Conservation (phyloP, 2,888 invertebrate species). For the Rhamphomyia laevipes region DNA sequence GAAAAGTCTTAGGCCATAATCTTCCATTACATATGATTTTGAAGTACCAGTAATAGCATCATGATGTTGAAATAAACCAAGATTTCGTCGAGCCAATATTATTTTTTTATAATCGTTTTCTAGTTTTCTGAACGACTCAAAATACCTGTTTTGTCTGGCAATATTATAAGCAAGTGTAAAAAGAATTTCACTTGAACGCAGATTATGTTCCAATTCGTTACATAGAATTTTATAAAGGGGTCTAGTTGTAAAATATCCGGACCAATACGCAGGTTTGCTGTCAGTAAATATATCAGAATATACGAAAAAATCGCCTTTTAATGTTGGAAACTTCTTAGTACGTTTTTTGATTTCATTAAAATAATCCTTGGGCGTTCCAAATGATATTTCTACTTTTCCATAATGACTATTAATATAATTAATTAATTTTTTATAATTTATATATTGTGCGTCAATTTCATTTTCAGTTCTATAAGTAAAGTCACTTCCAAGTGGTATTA, state of each 20-base stretch:
- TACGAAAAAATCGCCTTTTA: slow-evolving; percentile 92
- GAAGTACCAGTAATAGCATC: slow-evolving; percentile 97
- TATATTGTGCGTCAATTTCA: slow-evolving; percentile 92
- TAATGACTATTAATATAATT: slow-evolving; percentile 72
- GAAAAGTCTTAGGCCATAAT: slow-evolving; percentile 79
- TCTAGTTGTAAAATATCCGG: slow-evolving; percentile 87
- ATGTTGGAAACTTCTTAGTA: slow-evolving; percentile 54
- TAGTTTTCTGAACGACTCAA: slow-evolving; percentile 53
- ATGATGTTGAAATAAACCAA: slow-evolving; percentile 93
- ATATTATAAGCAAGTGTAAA: slow-evolving; percentile 71
- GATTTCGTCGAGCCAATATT: slow-evolving; percentile 65
- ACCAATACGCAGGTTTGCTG: slow-evolving; percentile 92
- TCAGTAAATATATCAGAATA: slow-evolving; percentile 91
- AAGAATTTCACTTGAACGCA: slow-evolving; percentile 72
- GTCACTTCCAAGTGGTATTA: slow-evolving; percentile 93
- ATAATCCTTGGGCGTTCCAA: slow-evolving; percentile 87
- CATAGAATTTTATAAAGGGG: slow-evolving; percentile 79
- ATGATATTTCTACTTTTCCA: slow-evolving; percentile 61
- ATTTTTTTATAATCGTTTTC: slow-evolving; percentile 75
- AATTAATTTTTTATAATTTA: slow-evolving; percentile 80
- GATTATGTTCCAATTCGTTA: slow-evolving; percentile 68
- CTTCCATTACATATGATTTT: slow-evolving; percentile 82
- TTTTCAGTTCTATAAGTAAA: slow-evolving; percentile 81
- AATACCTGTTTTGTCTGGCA: slow-evolving; percentile 48
- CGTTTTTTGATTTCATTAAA: slow-evolving; percentile 64